These are phyloP conservation scores for Hydraecia micacea DNA, from an alignment of 2,888 invertebrate genomes.

Conservation along the genomic window DNA sequence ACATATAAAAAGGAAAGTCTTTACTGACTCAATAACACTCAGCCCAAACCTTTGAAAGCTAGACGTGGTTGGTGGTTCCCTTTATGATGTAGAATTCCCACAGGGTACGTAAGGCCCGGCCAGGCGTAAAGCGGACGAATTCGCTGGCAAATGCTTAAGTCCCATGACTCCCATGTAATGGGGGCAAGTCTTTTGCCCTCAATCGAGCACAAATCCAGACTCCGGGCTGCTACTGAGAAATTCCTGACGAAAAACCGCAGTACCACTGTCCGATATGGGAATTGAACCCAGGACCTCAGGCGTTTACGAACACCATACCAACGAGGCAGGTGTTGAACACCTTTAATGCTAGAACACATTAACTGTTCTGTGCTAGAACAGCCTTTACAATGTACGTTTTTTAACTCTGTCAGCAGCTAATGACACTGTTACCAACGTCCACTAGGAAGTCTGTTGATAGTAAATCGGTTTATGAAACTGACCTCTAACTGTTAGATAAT, in stretches of 20 bases:
- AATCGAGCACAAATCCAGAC: neutral
- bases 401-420: slow-evolving; percentile 12
- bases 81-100: too few species aligned
- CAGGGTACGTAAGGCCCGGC: too few species aligned
- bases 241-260: neutral
- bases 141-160: too few species aligned
- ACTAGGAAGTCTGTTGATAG: slow-evolving; percentile 47
- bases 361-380: neutral
- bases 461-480: slow-evolving; percentile 55
- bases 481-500: slow-evolving; percentile 59
- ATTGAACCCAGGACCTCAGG: neutral
- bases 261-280: neutral
- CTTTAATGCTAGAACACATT: neutral
- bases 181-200: neutral
- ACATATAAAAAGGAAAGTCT: too few species aligned
- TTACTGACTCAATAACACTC: too few species aligned
- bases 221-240: neutral
- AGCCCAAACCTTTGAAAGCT: too few species aligned
- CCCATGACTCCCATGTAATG: too few species aligned
- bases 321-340: neutral
- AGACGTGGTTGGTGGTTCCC: too few species aligned
- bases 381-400: neutral
- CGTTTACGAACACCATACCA: neutral
- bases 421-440: neutral
- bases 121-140: too few species aligned